Percentiles rank a stretch among this genome's conserved stretches.
phyloP scores from a whole-genome alignment of 2,113 vertebrate genomes.

The Micronisus gabar region DNA sequence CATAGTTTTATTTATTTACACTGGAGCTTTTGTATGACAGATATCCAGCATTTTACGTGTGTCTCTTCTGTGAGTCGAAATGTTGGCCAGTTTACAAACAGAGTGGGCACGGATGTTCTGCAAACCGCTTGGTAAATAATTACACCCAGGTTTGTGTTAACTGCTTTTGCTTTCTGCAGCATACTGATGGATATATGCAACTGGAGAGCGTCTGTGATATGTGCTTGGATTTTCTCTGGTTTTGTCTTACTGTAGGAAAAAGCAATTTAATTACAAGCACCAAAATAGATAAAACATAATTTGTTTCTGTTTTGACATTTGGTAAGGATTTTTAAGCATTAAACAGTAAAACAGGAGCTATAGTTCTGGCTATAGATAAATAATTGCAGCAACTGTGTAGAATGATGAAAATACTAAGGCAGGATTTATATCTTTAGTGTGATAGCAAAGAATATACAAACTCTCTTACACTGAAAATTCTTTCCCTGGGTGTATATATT shows the following conservation, averaged over 20 bases:
- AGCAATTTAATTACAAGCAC: background rate
- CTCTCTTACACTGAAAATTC: background rate
- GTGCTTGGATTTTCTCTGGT: background rate
- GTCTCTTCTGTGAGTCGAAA: background rate
- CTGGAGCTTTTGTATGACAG: background rate
- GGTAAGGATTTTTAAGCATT: slow-evolving; percentile 34
- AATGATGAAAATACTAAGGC: slow-evolving; percentile 6
- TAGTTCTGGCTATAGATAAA: background rate
- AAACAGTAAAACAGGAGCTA: slow-evolving; percentile 1
- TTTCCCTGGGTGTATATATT: background rate
- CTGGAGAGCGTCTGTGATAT: background rate
- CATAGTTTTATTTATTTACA: background rate
- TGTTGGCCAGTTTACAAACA: background rate
- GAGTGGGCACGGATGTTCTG: background rate
- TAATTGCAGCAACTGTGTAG: background rate
- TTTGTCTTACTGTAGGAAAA: background rate
- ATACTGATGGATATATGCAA: background rate
- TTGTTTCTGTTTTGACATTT: slow-evolving; percentile 4
- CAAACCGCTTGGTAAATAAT: background rate
- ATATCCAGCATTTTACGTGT: background rate
- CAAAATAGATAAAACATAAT: background rate
- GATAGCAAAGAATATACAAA: background rate
- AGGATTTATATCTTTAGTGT: background rate
- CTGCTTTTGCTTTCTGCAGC: background rate
- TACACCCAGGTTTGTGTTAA: background rate